These are phyloP conservation scores for Boloria selene DNA, from an alignment of 2,888 invertebrate genomes.

Conservation along the genomic window DNA sequence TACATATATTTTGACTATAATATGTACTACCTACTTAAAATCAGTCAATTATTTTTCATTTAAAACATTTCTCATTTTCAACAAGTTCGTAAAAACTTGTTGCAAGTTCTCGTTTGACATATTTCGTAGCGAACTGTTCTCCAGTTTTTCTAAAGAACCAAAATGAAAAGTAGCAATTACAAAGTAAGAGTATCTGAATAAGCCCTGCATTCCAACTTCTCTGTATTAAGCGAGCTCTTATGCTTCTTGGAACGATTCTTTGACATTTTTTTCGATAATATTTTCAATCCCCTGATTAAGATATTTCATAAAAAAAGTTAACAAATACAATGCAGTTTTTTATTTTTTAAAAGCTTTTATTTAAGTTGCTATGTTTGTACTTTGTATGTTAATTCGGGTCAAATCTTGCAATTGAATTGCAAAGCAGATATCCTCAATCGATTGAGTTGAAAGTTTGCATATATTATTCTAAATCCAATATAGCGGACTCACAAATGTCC, in stretches of 20 bases:
- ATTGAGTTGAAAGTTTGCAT: too few species aligned
- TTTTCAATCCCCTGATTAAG: not conserved
- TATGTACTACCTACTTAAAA: too few species aligned
- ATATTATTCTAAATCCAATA: too few species aligned
- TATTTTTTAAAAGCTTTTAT: too few species aligned
- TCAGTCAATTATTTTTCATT: not conserved
- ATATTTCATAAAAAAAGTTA: too few species aligned
- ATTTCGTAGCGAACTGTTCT: conserved; percentile 7
- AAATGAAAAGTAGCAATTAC: conserved; percentile 22
- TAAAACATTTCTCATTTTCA: not conserved
- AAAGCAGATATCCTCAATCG: too few species aligned
- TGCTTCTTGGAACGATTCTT: conserved; percentile 2
- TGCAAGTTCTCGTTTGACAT: conserved; percentile 12
- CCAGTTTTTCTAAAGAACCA: conserved; percentile 15
- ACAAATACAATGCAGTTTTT: too few species aligned
- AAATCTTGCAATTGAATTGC: too few species aligned
- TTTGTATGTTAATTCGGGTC: too few species aligned
- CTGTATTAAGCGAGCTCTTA: conserved; percentile 10
- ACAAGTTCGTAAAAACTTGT: conserved; percentile 3
- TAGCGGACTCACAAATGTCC: too few species aligned
- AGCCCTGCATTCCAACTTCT: conserved; percentile 10
- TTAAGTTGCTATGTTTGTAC: too few species aligned
- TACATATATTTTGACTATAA: too few species aligned
- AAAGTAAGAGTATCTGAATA: conserved; percentile 17
- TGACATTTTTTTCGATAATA: conserved; percentile 6